These are phyloP conservation scores for Heliconius ismenius DNA, from an alignment of 2,888 invertebrate genomes.

Conservation along the genomic window DNA sequence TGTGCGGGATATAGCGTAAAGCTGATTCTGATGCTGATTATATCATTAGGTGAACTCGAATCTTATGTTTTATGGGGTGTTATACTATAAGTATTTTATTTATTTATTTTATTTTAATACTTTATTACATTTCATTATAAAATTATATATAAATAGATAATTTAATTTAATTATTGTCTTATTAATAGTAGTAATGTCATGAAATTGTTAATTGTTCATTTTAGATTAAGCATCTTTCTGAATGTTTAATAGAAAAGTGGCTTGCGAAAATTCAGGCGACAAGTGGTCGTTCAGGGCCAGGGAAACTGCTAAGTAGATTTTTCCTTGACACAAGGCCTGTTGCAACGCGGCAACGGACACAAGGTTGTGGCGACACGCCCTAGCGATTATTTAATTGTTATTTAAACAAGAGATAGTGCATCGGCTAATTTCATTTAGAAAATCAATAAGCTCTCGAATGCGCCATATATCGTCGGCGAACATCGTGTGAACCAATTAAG, in stretches of 20 bases:
- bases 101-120: too few relatives aligned
- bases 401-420: slow-evolving; percentile 66
- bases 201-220: too few relatives aligned
- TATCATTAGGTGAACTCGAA: not conserved
- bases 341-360: slow-evolving; percentile 77
- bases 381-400: slow-evolving; percentile 80
- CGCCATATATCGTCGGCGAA: not conserved
- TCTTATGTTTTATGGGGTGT: not conserved
- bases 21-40: too few relatives aligned
- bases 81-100: not conserved
- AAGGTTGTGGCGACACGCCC: slow-evolving; percentile 80
- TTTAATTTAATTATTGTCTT: too few relatives aligned
- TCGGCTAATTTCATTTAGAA: slow-evolving; percentile 24
- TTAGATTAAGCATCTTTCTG: not conserved
- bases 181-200: too few relatives aligned
- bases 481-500: too few relatives aligned
- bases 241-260: slow-evolving; percentile 29
- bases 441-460: not conserved
- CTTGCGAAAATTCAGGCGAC: slow-evolving; percentile 43
- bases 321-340: slow-evolving; percentile 80
- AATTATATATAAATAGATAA: too few relatives aligned
- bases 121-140: too few relatives aligned
- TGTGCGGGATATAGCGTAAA: too few relatives aligned
- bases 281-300: slow-evolving; percentile 65
- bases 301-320: slow-evolving; percentile 79